A percentile compares a stretch with the other conserved stretches of the same genome.
Evolutionary conservation across 2,797 vertebrate species (phyloP).

Genomic region (Fistularia tabacaria): DNA sequence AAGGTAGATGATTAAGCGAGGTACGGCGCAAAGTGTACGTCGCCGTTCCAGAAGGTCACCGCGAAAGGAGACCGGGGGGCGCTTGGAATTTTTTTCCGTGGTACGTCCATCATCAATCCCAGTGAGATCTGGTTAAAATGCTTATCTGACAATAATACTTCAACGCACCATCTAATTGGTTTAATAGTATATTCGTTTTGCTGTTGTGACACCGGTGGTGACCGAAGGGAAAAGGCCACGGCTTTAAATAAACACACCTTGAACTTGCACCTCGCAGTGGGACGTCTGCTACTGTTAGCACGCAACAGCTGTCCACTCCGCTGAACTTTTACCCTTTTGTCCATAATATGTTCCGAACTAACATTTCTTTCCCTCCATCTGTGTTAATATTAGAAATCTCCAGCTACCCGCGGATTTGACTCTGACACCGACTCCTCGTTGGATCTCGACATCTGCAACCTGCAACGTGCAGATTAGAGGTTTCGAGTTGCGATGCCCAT

Average conservation of each 20-base stretch:
- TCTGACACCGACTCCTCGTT: constrained; percentile 37
- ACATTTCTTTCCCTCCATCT: constrained; percentile 8
- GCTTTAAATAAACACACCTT: constrained; percentile 24
- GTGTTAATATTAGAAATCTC: constrained; percentile 27
- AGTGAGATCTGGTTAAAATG: no score
- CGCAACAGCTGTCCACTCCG: constrained; percentile 11
- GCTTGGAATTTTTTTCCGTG: no score
- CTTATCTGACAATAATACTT: no score
- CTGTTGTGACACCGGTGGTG: constrained; percentile 1
- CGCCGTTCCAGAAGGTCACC: neutral
- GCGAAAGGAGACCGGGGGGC: constrained; percentile 1
- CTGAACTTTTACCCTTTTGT: constrained; percentile 26
- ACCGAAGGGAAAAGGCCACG: constrained; percentile 6
- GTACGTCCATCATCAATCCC: no score
- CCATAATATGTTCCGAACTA: constrained; percentile 16
- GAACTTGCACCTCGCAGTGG: constrained; percentile 14
- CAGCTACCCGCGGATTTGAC: constrained; percentile 12
- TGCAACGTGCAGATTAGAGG: neutral
- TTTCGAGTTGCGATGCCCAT: neutral
- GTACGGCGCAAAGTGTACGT: constrained; percentile 23
- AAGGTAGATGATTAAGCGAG: constrained; percentile 50
- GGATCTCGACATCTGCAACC: constrained; percentile 40
- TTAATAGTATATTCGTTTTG: neutral
- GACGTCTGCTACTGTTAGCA: constrained; percentile 33
- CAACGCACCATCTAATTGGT: neutral